Percentiles rank a stretch among this genome's conserved stretches.
These are phyloP conservation scores for Tetraneura akinire DNA, from an alignment of 1,140 invertebrate species.

Conservation along the genomic window DNA sequence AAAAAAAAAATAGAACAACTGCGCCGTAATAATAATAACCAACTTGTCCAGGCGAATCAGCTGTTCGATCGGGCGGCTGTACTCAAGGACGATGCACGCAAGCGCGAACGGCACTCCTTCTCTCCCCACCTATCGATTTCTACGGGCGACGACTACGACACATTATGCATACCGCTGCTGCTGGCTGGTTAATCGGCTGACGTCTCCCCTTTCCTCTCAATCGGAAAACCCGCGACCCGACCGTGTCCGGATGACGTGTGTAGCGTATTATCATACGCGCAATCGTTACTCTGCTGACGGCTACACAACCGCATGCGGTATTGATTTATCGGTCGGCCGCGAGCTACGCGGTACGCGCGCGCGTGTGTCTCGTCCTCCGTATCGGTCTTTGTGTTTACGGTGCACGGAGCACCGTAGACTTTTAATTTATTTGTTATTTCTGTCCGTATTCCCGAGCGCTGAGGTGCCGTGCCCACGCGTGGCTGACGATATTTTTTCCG, in stretches of 20 bases:
- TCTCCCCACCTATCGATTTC: too few relatives aligned
- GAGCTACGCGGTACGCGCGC: neutral
- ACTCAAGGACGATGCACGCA: slow-evolving; percentile 8
- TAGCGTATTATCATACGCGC: neutral
- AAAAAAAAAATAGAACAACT: slow-evolving; percentile 1
- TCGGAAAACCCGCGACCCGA: neutral
- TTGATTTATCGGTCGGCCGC: neutral
- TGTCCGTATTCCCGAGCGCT: too few relatives aligned
- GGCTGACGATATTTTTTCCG: too few relatives aligned
- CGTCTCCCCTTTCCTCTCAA: neutral
- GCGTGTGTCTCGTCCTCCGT: neutral
- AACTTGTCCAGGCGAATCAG: slow-evolving; percentile 40
- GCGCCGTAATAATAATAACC: slow-evolving; percentile 46
- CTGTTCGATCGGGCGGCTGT: slow-evolving; percentile 12
- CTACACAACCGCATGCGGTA: neutral
- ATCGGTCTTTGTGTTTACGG: neutral
- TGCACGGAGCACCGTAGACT: neutral
- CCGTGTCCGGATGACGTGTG: slow-evolving; percentile 2
- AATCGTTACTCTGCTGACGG: too few relatives aligned
- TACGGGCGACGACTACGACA: neutral
- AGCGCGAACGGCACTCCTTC: neutral
- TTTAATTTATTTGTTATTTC: too few relatives aligned
- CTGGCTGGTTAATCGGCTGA: neutral
- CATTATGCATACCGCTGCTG: neutral
- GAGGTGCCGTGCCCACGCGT: too few relatives aligned